Evolutionary conservation across 2,888 invertebrate species (phyloP), one percentile per base, ranked within the genome.

Genomic region (Actias luna): DNA sequence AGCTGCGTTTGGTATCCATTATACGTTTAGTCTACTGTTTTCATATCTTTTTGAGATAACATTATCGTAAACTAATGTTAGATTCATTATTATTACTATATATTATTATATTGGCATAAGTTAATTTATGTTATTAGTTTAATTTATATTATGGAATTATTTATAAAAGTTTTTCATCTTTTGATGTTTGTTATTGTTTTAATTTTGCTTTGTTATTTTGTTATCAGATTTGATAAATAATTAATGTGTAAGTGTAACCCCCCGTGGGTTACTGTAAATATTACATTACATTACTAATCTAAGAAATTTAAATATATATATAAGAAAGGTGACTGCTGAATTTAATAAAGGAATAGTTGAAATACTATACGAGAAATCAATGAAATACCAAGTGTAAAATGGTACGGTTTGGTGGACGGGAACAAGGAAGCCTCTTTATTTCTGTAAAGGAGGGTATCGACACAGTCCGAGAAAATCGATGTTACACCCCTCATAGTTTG

Each of bases 381-480:
- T 65, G 63, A 72, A 69, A 63, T 67, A 65, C 78, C 80, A 77
- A 82, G 82, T 82, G 82, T 72, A 72, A 75, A 76, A 73, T 82
- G 82, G 82, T 82, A 76, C 78, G 71, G 74, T 69, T 72, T 75
- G 77, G 78, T 77, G 76, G 75, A 74, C 75, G 78, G 76, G 77
- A 79, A 79, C 74, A 80, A 76, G 82, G 85, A 83, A 85, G 83
- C 76, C 71, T 71, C 74, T 70, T 72, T 75, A 77, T 76, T 76
- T 76, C 72, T 71, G 73, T 72, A 74, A 71, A 79, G 82, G 87
- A 85, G 86, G 87, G 87, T 85, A 90, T 90, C 88, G 89, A 85
- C 83, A 84, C 82, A 83, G 90, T 89, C 88, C 89, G 86, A 90
- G 89, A 88, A 91, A 91, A 92, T 92, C 92, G 88, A 91, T 92